Evolutionary conservation across 2,113 vertebrate genomes (phyloP).

Genomic region (Forbesichthys agassizii): DNA sequence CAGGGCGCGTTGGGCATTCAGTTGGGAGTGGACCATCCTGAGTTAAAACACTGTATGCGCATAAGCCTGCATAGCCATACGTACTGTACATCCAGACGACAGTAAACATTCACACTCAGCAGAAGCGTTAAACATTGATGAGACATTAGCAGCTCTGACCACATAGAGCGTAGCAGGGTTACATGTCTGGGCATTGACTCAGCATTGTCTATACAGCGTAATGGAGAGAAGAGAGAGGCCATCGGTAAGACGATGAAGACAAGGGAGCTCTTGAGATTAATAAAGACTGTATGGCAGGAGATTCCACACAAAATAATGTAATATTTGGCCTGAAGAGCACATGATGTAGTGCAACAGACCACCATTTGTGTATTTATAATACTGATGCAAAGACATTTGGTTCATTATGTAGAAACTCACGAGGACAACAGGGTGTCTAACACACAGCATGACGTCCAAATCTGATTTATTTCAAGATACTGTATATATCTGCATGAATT

Average conservation of each 20-base stretch:
- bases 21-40: too few relatives aligned
- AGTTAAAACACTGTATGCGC: neutral
- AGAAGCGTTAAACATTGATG: neutral
- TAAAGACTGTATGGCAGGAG: neutral
- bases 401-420: too few relatives aligned
- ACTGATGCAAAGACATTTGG: too few relatives aligned
- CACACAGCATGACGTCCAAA: too few relatives aligned
- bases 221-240: neutral
- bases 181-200: constrained; percentile 33
- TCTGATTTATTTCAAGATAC: too few relatives aligned
- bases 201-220: constrained; percentile 8
- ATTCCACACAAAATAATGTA: neutral
- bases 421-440: too few relatives aligned
- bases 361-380: too few relatives aligned
- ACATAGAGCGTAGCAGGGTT: constrained; percentile 28
- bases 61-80: neutral
- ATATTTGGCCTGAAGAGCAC: neutral
- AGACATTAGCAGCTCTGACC: constrained; percentile 28
- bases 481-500: too few relatives aligned
- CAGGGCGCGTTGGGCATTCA: too few relatives aligned
- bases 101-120: constrained; percentile 4
- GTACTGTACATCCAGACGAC: neutral
- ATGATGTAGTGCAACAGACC: too few relatives aligned
- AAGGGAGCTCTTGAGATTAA: neutral
- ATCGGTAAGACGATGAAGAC: neutral